Conservation (phyloP, 2,113 vertebrate species). For the Macquaria australasica region DNA sequence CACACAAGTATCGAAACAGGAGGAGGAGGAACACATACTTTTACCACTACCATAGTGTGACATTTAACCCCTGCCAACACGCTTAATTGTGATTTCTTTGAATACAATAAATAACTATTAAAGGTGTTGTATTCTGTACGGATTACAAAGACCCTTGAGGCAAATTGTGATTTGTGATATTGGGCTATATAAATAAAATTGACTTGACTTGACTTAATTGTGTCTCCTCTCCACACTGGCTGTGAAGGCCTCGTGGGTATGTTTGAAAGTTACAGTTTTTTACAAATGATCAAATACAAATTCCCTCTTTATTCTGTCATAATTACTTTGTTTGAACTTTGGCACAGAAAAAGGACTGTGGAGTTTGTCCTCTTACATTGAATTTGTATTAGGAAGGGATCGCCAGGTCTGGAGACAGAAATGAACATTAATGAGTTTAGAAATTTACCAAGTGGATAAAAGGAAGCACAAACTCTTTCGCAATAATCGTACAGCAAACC, state of each 20-base stretch:
- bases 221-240: not conserved
- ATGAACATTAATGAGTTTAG: not conserved
- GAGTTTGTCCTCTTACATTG: not conserved
- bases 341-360: not conserved
- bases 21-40: not conserved
- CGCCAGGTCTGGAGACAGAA: not conserved
- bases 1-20: not conserved
- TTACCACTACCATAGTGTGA: not conserved
- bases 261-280: not conserved
- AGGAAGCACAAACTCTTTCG: slow-evolving; percentile 30
- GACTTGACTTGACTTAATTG: no score
- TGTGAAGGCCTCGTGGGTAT: not conserved
- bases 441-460: not conserved
- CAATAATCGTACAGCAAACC: slow-evolving; percentile 3
- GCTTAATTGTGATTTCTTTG: no score
- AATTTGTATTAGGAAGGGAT: not conserved
- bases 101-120: not conserved
- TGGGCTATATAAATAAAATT: no score
- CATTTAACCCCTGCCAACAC: not conserved
- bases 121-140: no score
- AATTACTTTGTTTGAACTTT: not conserved
- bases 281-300: not conserved
- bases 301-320: not conserved
- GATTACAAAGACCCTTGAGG: no score
- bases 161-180: no score